Evolutionary conservation across 2,113 vertebrate genomes (phyloP), one percentile per base, ranked within the genome.

Genomic region (Leptobrachium ailaonicum): DNA sequence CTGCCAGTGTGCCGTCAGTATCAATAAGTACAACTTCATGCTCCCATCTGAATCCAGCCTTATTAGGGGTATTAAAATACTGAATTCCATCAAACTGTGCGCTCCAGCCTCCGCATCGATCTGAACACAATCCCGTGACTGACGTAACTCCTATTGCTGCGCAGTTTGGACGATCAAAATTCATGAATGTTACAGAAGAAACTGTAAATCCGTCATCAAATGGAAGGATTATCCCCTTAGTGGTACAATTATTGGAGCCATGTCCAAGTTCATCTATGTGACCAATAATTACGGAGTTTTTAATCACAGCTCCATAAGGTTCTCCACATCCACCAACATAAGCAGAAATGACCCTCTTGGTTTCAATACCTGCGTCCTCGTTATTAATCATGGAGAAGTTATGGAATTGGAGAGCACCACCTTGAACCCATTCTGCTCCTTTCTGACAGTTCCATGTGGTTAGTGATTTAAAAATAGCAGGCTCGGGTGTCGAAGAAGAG

Each of bases 391-490:
- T 90, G 62, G 94, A 2, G 54, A 96, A 96, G 67, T 84, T 73
- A 2, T 77, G 84, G 82, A 96, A 96, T 79, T 96, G 95, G 75
- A 96, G 86, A 0, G 95, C 90, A 3, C 95, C 95, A 8, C 90
- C 94, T 0, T 96, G 92, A 68, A 95, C 94, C 95, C 95, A 95
- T 80, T 96, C 95, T 0, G 95, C 95, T 8, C 95, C 95, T 82
- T 96, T 96, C 82, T 95, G 89, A 7, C 95, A 96, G 86, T 96
- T 96, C 95, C 95, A 96, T 66, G 93, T 85, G 63, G 90, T 95
- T 71, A 96, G 88, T 0, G 85, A 87, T 0, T 82, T 79, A 84
- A 96, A 96, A 20, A 91, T 72, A 0, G 95, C 95, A 0, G 93
- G 93, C 3, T 87, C 32, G 0, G 95, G 92, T 0, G 32, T 80